A percentile compares a stretch with the other conserved stretches of the same genome.
These are phyloP conservation scores for Eciton burchellii DNA, from an alignment of 1,140 invertebrate species.

Conservation along the genomic window DNA sequence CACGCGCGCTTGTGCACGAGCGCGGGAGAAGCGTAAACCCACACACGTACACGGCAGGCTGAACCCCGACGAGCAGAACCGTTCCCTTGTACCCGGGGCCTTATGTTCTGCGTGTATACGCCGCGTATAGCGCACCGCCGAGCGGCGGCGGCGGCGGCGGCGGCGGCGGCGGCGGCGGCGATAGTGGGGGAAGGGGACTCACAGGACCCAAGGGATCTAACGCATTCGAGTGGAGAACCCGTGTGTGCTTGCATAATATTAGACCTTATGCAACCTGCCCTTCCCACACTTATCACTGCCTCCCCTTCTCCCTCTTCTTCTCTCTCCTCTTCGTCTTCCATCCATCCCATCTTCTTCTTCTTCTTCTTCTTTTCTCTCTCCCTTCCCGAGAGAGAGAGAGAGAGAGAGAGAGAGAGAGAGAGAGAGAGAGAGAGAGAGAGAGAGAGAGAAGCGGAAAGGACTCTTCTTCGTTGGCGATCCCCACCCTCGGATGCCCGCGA, in stretches of 20 bases:
- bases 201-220: constrained; percentile 77
- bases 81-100: constrained; percentile 71
- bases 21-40: constrained; percentile 62
- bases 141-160: constrained; percentile 16
- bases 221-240: constrained; percentile 78
- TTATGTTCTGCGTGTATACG: constrained; percentile 71
- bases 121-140: constrained; percentile 64
- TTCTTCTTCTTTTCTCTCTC: constrained; percentile 6
- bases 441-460: constrained; percentile 41
- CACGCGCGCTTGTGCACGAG: constrained; percentile 14
- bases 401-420: too few species aligned
- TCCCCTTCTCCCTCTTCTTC: constrained; percentile 67
- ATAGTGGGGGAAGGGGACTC: constrained; percentile 16
- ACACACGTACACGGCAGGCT: constrained; percentile 65
- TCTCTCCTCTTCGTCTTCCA: constrained; percentile 32
- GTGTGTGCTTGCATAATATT: constrained; percentile 84
- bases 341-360: constrained; percentile 18
- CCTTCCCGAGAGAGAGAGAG: too few species aligned
- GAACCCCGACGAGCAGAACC: constrained; percentile 67
- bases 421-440: too few species aligned
- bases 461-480: constrained; percentile 57
- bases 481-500: constrained; percentile 56
- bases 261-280: constrained; percentile 84
- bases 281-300: constrained; percentile 86
- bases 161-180: neutral